Base-by-base conservation (phyloP, 1,140 invertebrate species). In the Bombus difficillimus region DNA sequence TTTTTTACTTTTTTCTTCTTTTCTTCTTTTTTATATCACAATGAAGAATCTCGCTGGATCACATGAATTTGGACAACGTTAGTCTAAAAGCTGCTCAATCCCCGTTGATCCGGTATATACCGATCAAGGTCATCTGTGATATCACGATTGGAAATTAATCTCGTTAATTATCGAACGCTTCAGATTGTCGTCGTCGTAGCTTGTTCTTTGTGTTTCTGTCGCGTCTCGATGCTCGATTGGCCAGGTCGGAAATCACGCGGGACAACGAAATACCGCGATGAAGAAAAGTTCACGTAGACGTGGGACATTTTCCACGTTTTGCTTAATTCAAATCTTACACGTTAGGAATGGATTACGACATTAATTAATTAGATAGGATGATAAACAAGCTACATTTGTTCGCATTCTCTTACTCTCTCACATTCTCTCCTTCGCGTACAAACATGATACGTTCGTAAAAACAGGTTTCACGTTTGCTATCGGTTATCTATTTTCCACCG, bases 151-250 rank as follows among this genome's bases (percentile, higher is more conserved):
- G 53, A 64, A 43, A 62, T 85, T 37, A 73, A 73, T 43, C 25
- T 73, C 37, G 41, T 73, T 73, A 81, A 81, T 66, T 85, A 81
- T 85, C 77, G 69, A 85, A 85, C 69, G 69, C 41, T 41, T 71
- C 62, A 25, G 59, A 85, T 85, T 81, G 69, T 74, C 83, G 78
- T 81, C 77, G 83, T 78, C 32, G 59, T 81, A 62, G 47, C 28
- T 73, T 83, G 28, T 10, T 53, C 47, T 13, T 47, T 74, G n/a
- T 83, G 2, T n/a, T 22, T 59, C 28, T 39, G 25, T 47, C 69
- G 68, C 47, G 73, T 34, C 12, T 39, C 73, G 73, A 72, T 47
- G 39, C 39, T 32, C 62, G 22, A 34, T 41, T 64, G 62, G 43
- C 3, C 28, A 43, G 9, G 12, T 3, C 34, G 37, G n/a, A 43